These are phyloP conservation scores for Zaprionus kolodkinae DNA, from an alignment of 1,140 invertebrate species.

Conservation along the genomic window DNA sequence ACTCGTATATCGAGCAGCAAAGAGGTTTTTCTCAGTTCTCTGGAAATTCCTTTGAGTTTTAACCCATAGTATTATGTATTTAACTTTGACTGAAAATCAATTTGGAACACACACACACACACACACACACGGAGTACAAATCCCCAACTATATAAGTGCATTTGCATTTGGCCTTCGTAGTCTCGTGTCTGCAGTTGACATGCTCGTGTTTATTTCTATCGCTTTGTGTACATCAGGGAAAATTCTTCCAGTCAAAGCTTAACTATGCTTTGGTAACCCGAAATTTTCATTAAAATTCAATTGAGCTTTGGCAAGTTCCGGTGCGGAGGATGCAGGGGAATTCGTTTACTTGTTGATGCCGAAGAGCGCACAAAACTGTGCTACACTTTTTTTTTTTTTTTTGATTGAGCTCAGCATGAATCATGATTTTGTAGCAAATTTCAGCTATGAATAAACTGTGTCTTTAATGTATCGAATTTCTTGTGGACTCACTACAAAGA, in stretches of 20 bases:
- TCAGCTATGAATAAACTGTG: constrained; percentile 6
- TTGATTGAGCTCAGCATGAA: not conserved
- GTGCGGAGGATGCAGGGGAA: not conserved
- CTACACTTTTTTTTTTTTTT: constrained; percentile 3
- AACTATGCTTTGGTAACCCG: not conserved
- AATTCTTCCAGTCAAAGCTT: not conserved
- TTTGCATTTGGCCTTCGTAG: not conserved
- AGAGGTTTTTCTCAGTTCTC: not conserved
- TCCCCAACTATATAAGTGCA: not conserved
- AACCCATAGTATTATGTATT: not conserved
- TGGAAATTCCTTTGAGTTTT: not conserved
- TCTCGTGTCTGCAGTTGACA: constrained; percentile 20
- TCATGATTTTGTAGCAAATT: not conserved
- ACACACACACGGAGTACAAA: not conserved
- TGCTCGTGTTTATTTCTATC: constrained; percentile 27
- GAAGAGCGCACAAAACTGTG: not conserved
- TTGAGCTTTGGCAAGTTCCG: constrained; percentile 32
- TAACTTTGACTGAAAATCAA: not conserved
- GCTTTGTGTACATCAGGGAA: not conserved
- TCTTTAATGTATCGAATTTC: not conserved
- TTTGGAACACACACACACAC: not conserved
- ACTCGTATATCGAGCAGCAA: not conserved
- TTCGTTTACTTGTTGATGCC: constrained; percentile 22
- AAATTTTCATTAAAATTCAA: constrained; percentile 33
- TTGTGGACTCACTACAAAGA: not conserved